phyloP scores from a whole-genome alignment of 2,888 invertebrate genomes.

The Rhopalosiphum nymphaeae region DNA sequence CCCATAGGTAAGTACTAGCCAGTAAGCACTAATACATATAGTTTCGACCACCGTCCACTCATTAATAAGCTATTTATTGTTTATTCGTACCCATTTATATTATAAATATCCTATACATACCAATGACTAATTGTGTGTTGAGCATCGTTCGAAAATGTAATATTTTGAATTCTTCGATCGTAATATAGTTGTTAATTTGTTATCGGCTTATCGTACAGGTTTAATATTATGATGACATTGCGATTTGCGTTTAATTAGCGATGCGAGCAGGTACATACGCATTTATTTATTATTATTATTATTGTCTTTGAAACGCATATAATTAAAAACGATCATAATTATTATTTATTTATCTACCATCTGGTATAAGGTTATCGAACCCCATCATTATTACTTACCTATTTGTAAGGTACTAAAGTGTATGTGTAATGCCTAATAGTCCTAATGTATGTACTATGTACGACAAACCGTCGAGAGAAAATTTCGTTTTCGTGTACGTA shows the following conservation, averaged over 20 bases:
- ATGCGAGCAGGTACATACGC: background rate
- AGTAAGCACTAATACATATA: background rate
- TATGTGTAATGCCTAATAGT: background rate
- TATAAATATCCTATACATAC: background rate
- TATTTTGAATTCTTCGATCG: background rate
- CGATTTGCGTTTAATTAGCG: background rate
- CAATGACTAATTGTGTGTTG: background rate
- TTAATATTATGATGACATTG: background rate
- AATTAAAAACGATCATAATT: background rate
- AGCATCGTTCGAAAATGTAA: background rate
- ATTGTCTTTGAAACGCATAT: background rate
- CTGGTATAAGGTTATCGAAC: background rate
- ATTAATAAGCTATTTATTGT: background rate
- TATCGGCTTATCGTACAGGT: background rate
- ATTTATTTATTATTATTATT: background rate
- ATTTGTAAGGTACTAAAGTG: background rate
- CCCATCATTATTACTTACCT: background rate
- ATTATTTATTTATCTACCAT: background rate
- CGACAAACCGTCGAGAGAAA: background rate
- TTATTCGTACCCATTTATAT: background rate
- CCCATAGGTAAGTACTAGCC: too few relatives aligned
- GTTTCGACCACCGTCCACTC: background rate
- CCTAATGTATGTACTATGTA: background rate
- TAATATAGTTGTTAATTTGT: background rate
- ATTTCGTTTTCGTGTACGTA: background rate